Conservation (phyloP, 2,888 invertebrate species). For the Portevinia maculata region DNA sequence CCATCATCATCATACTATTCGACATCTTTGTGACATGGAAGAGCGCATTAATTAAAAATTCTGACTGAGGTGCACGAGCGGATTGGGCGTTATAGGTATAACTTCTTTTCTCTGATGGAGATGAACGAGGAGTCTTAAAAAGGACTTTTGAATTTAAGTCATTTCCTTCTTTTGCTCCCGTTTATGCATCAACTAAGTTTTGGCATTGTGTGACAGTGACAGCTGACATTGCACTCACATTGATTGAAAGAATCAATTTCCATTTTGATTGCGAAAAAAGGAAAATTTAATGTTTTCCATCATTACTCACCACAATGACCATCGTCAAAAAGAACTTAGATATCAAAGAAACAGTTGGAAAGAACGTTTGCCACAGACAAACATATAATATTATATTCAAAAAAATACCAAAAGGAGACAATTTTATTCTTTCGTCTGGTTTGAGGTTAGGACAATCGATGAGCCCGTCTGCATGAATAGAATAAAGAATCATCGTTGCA, state of each 20-base stretch:
- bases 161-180: background rate
- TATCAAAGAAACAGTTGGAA: background rate
- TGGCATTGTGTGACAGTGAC: slow-evolving; percentile 7
- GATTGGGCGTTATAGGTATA: background rate
- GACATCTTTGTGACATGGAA: slow-evolving; percentile 44
- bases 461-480: slow-evolving; percentile 44
- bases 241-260: slow-evolving; percentile 70
- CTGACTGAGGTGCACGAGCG: slow-evolving; percentile 44
- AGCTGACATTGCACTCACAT: slow-evolving; percentile 41
- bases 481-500: slow-evolving; percentile 54
- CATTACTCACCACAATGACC: slow-evolving; percentile 66
- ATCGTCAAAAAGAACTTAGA: slow-evolving; percentile 34
- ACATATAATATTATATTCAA: too few species aligned
- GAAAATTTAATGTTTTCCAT: slow-evolving; percentile 64
- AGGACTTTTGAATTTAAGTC: background rate
- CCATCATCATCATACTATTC: slow-evolving; percentile 70
- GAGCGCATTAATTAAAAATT: slow-evolving; percentile 63
- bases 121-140: slow-evolving; percentile 24
- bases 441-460: slow-evolving; percentile 59
- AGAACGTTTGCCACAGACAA: slow-evolving; percentile 1
- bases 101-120: slow-evolving; percentile 24
- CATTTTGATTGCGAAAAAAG: slow-evolving; percentile 61
- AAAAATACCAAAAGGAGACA: slow-evolving; percentile 7
- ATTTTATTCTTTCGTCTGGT: slow-evolving; percentile 29
- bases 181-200: background rate